Conservation (phyloP, 2,888 invertebrate species). For the Callosobruchus maculatus region DNA sequence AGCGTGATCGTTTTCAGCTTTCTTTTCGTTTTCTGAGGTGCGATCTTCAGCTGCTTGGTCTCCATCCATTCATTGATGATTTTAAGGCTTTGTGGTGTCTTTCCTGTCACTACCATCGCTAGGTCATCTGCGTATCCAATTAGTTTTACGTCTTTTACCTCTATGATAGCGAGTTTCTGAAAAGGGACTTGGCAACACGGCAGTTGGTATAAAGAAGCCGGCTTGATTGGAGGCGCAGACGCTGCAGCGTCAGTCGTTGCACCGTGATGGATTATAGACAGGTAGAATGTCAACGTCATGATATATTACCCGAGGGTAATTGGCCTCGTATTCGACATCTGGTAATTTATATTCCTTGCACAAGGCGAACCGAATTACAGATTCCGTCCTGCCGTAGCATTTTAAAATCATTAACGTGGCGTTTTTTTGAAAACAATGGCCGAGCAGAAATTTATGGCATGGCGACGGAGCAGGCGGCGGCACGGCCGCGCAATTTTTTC, state of each 20-base stretch:
- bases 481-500: not conserved
- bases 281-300: constrained; percentile 23
- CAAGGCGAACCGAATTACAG: constrained; percentile 21
- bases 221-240: too few species aligned
- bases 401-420: constrained; percentile 20
- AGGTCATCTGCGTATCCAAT: too few species aligned
- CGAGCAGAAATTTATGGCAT: constrained; percentile 1
- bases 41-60: too few species aligned
- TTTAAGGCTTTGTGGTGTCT: too few species aligned
- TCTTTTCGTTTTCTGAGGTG: too few species aligned
- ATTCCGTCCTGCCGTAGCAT: constrained; percentile 16
- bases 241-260: not conserved
- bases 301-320: constrained; percentile 24
- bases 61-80: too few species aligned
- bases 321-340: constrained; percentile 25
- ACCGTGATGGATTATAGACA: constrained; percentile 24
- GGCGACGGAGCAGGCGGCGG: not conserved
- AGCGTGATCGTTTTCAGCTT: too few species aligned
- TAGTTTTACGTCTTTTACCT: too few species aligned
- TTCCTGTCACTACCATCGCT: too few species aligned
- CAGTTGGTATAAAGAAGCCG: too few species aligned
- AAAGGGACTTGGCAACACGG: too few species aligned
- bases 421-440: constrained; percentile 19
- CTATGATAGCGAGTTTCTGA: too few species aligned
- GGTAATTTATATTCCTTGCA: constrained; percentile 23